These are phyloP conservation scores for Danio jaintianensis DNA, from an alignment of 2,797 vertebrate genomes.

Conservation along the genomic window DNA sequence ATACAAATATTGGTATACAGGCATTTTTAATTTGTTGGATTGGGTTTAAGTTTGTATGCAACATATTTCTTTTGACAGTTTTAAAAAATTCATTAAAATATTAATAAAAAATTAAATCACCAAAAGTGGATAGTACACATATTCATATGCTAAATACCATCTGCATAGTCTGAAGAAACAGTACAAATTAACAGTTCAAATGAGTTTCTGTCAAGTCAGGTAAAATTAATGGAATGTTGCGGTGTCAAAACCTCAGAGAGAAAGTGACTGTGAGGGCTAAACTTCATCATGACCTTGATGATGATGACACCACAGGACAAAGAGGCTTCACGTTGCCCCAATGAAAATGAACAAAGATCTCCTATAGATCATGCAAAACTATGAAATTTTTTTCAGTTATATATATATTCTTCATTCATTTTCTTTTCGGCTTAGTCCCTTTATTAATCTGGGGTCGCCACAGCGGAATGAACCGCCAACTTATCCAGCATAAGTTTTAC, in stretches of 20 bases:
- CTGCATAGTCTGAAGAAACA: not conserved
- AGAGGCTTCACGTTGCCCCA: slow-evolving; percentile 40
- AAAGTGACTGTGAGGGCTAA: slow-evolving; percentile 31
- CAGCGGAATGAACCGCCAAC: too few species aligned
- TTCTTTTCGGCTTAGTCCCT: too few species aligned
- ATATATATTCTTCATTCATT: too few species aligned
- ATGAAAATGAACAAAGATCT: slow-evolving; percentile 48
- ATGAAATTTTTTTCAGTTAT: not conserved
- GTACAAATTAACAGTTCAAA: too few species aligned
- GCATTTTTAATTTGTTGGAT: too few species aligned
- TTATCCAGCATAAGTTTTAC: too few species aligned
- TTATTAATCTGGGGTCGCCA: too few species aligned
- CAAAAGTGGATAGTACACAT: not conserved
- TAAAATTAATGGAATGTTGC: slow-evolving; percentile 6
- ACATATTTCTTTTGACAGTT: too few species aligned
- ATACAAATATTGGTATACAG: too few species aligned
- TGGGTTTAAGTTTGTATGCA: too few species aligned
- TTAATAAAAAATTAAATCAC: not conserved
- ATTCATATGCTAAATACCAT: too few species aligned
- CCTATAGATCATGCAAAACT: slow-evolving; percentile 23
- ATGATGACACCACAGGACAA: slow-evolving; percentile 29
- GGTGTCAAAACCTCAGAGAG: slow-evolving; percentile 18
- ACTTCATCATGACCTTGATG: slow-evolving; percentile 45
- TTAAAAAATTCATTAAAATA: too few species aligned
- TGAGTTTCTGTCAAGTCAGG: slow-evolving; percentile 17